Evolutionary conservation across 2,113 vertebrate species (phyloP).

Genomic region (Leucosticte australis): DNA sequence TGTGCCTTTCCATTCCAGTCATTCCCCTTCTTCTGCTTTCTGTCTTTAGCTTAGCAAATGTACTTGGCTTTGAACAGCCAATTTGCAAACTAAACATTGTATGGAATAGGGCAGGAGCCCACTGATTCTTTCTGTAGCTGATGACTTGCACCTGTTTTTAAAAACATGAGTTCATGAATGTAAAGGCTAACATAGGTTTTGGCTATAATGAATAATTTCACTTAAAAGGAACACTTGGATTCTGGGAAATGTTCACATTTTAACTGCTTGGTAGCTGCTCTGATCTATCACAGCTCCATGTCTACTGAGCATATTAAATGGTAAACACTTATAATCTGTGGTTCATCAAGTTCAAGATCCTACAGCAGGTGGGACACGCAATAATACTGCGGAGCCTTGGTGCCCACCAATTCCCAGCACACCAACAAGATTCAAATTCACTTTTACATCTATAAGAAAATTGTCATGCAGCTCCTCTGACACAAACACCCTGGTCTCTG

Average conservation of each 20-base stretch:
- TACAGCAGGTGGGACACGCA: background rate
- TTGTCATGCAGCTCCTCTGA: background rate
- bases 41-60: background rate
- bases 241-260: background rate
- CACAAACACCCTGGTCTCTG: background rate
- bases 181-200: background rate
- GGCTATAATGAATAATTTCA: background rate
- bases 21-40: background rate
- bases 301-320: background rate
- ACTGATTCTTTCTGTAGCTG: background rate
- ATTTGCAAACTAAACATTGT: background rate
- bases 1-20: fast-evolving
- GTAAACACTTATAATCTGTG: background rate
- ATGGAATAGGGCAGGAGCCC: background rate
- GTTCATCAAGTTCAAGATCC: background rate
- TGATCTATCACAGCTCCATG: background rate
- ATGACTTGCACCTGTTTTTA: background rate
- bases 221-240: background rate
- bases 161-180: background rate
- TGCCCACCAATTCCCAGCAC: background rate
- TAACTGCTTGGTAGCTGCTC: background rate
- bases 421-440: background rate
- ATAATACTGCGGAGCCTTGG: background rate
- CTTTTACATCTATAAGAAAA: background rate
- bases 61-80: background rate